Conservation (phyloP, 2,888 invertebrate genomes). For the Caenorhabditis virilis region DNA sequence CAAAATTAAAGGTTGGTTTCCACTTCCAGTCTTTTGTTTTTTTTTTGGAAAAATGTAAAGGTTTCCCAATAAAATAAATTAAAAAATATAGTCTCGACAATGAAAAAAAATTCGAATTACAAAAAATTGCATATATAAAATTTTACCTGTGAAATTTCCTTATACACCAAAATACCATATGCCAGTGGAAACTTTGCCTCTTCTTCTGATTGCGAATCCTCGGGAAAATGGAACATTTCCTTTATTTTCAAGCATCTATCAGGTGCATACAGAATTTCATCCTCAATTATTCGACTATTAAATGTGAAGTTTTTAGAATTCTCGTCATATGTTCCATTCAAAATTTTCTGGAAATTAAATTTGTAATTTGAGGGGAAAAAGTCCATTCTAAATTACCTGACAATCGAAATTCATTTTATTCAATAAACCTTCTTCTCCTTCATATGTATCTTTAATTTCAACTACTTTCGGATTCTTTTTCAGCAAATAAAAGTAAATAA, state of each 20-base stretch:
- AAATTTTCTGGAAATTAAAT: neutral
- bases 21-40: too few relatives aligned
- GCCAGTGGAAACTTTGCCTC: conserved; percentile 34
- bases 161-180: conserved; percentile 40
- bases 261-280: conserved; percentile 8
- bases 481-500: neutral
- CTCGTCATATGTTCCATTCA: neutral
- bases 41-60: too few relatives aligned
- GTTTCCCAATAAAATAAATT: too few relatives aligned
- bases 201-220: conserved; percentile 19
- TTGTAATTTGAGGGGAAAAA: neutral
- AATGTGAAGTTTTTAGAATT: neutral
- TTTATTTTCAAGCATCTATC: conserved; percentile 27
- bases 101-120: neutral
- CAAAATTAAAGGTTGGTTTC: too few relatives aligned
- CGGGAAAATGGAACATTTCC: conserved; percentile 15
- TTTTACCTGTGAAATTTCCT: conserved; percentile 33
- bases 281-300: conserved; percentile 10
- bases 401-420: conserved; percentile 16
- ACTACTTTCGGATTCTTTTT: neutral
- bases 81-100: too few relatives aligned
- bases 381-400: conserved; percentile 5
- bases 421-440: neutral
- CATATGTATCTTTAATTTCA: neutral
- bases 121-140: neutral